Evolutionary conservation across 2,113 vertebrate genomes (phyloP).

Genomic region (Nanger granti): DNA sequence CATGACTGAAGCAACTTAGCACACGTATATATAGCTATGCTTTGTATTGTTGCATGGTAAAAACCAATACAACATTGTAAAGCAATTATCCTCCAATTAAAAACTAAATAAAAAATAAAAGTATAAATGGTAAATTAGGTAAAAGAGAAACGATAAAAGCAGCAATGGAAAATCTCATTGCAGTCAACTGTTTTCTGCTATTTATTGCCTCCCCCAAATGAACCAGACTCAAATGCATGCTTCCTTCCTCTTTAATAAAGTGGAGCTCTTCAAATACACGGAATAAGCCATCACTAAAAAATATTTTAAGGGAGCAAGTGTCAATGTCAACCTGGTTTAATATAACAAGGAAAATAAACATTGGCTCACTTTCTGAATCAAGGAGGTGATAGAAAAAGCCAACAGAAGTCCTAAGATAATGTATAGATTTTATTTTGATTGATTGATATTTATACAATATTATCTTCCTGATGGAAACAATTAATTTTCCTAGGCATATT

Average conservation of each 20-base stretch:
- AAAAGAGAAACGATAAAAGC: neutral
- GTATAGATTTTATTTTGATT: neutral
- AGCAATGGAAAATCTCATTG: neutral
- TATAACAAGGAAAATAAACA: constrained; percentile 1
- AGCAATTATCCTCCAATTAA: neutral
- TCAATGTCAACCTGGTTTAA: neutral
- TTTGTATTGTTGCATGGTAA: neutral
- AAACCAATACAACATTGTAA: neutral
- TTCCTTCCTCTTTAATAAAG: neutral
- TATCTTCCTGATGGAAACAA: neutral
- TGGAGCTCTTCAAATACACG: neutral
- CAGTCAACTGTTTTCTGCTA: neutral
- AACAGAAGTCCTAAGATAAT: neutral
- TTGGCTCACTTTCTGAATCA: neutral
- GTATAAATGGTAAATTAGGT: neutral
- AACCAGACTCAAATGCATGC: neutral
- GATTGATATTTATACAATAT: neutral
- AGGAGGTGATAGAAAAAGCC: neutral
- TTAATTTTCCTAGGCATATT: neutral
- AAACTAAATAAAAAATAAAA: neutral
- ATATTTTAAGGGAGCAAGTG: neutral
- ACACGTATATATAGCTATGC: neutral
- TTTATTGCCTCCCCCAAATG: neutral
- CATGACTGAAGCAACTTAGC: neutral
- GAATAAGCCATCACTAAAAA: neutral